Percentiles rank a stretch among this genome's conserved stretches.
phyloP scores from a whole-genome alignment of 2,797 vertebrate genomes.

The Esox masquinongy region DNA sequence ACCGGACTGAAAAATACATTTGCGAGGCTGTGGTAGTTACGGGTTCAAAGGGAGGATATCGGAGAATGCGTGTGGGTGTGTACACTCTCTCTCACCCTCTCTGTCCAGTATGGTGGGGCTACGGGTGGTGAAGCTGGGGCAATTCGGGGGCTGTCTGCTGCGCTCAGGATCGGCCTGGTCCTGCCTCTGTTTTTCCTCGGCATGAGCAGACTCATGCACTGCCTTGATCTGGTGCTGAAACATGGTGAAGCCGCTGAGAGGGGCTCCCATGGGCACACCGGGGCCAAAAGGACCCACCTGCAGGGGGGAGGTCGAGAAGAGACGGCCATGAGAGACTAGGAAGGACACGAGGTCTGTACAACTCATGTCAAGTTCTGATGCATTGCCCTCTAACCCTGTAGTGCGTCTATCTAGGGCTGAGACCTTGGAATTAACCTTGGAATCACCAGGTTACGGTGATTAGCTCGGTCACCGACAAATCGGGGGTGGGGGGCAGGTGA shows the following conservation, averaged over 20 bases:
- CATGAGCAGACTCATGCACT: slow-evolving; percentile 88
- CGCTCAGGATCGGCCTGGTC: slow-evolving; percentile 88
- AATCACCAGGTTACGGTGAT: too few relatives aligned
- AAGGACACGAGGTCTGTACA: not conserved
- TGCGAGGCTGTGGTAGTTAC: too few relatives aligned
- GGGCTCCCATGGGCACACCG: slow-evolving; percentile 70
- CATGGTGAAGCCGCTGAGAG: slow-evolving; percentile 87
- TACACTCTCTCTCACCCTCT: slow-evolving; percentile 80
- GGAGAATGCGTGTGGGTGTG: slow-evolving; percentile 25
- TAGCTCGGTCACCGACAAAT: too few relatives aligned
- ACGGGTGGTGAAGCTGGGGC: slow-evolving; percentile 77
- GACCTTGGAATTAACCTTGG: too few relatives aligned
- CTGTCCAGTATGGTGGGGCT: slow-evolving; percentile 86
- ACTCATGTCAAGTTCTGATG: not conserved
- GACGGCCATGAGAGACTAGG: not conserved
- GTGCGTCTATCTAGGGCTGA: not conserved
- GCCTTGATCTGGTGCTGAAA: slow-evolving; percentile 96
- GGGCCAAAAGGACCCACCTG: slow-evolving; percentile 72
- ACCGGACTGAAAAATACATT: slow-evolving; percentile 35
- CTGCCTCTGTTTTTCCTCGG: slow-evolving; percentile 93
- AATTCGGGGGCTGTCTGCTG: slow-evolving; percentile 62
- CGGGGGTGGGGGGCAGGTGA: too few relatives aligned
- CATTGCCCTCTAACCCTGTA: not conserved
- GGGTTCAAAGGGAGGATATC: not conserved
- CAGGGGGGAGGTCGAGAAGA: not conserved